A percentile compares a stretch with the other conserved stretches of the same genome.
Conservation (phyloP, 2,113 vertebrate genomes). For the Poecile atricapillus region DNA sequence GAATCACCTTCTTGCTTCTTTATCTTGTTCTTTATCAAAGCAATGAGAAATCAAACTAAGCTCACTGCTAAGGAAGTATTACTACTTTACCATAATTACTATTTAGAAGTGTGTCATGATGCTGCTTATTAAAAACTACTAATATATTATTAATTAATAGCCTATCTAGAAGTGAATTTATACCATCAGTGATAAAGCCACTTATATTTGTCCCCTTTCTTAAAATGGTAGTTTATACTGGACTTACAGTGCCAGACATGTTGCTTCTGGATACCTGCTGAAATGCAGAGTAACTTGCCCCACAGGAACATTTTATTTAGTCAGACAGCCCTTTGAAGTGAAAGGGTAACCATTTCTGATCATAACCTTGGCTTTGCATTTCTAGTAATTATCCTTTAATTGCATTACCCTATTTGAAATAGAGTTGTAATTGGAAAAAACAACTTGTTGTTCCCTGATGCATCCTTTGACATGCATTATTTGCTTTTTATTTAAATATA, state of each 20-base stretch:
- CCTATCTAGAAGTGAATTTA: constrained; percentile 55
- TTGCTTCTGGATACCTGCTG: constrained; percentile 31
- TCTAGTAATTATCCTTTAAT: constrained; percentile 82
- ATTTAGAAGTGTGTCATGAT: constrained; percentile 54
- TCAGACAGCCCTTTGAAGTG: constrained; percentile 67
- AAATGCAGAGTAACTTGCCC: constrained; percentile 47
- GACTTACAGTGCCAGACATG: not conserved
- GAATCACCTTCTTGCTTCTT: constrained; percentile 15
- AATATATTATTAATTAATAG: constrained; percentile 56
- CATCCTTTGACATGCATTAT: constrained; percentile 69
- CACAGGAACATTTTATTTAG: constrained; percentile 68
- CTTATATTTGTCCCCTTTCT: not conserved
- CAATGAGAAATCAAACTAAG: constrained; percentile 56
- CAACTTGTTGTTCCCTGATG: constrained; percentile 72
- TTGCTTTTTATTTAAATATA: constrained; percentile 91
- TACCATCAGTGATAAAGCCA: constrained; percentile 38
- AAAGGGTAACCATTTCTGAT: constrained; percentile 77
- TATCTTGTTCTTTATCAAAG: constrained; percentile 26
- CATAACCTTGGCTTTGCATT: constrained; percentile 77
- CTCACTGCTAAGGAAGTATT: constrained; percentile 50
- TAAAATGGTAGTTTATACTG: not conserved
- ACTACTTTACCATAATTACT: constrained; percentile 31
- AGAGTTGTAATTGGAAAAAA: constrained; percentile 76
- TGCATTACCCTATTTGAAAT: constrained; percentile 79
- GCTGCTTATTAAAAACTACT: constrained; percentile 53